These are phyloP conservation scores for Pinctada fucata DNA, from an alignment of 2,888 invertebrate genomes.

Conservation along the genomic window DNA sequence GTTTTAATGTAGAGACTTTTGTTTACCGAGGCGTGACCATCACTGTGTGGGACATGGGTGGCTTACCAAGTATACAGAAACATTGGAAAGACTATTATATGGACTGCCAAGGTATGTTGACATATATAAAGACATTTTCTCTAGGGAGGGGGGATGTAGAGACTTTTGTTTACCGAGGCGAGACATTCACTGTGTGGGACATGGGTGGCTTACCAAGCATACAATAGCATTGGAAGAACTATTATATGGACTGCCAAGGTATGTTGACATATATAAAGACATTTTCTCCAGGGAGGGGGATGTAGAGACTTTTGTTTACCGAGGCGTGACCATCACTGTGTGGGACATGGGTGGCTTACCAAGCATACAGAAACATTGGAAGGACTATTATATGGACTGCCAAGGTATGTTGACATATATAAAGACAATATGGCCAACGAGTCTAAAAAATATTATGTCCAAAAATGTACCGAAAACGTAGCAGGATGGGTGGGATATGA, in stretches of 20 bases:
- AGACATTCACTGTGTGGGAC: constrained; percentile 39
- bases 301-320: constrained; percentile 33
- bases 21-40: constrained; percentile 27
- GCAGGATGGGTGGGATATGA: too few relatives aligned
- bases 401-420: too few relatives aligned
- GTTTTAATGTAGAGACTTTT: constrained; percentile 39
- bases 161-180: constrained; percentile 26
- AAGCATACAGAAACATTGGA: constrained; percentile 34
- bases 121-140: too few relatives aligned
- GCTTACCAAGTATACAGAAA: constrained; percentile 31
- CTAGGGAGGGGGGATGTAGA: too few relatives aligned
- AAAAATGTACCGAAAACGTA: too few relatives aligned
- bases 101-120: constrained; percentile 30
- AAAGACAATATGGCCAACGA: too few relatives aligned
- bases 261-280: too few relatives aligned
- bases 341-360: constrained; percentile 43
- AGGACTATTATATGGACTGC: constrained; percentile 34
- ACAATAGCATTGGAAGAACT: constrained; percentile 34
- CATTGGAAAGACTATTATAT: constrained; percentile 38
- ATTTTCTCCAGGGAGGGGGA: too few relatives aligned
- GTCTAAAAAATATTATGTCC: too few relatives aligned
- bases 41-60: constrained; percentile 42
- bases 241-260: constrained; percentile 35
- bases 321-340: constrained; percentile 31
- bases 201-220: constrained; percentile 40